These are phyloP conservation scores for Pangasius krempfi DNA, from an alignment of 2,797 vertebrate genomes.

Conservation along the genomic window DNA sequence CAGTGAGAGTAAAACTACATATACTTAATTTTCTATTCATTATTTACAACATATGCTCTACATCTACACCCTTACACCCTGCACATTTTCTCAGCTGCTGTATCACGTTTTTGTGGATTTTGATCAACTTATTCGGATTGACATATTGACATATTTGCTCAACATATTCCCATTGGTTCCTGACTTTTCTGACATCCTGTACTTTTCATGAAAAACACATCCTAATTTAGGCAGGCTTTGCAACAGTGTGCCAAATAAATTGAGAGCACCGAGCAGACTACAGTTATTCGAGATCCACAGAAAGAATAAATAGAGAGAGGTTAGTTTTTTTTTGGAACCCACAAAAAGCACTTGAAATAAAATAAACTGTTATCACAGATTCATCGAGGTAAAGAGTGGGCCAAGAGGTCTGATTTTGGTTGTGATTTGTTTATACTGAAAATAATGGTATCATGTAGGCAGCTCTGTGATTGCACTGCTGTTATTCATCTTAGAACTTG, in stretches of 20 bases:
- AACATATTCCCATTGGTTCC: neutral
- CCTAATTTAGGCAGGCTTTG: neutral
- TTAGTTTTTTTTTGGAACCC: neutral
- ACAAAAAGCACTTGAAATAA: neutral
- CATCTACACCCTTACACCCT: neutral
- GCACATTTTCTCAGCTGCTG: neutral
- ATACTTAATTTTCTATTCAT: neutral
- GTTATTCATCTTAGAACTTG: neutral
- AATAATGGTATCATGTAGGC: neutral
- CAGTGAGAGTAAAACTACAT: neutral
- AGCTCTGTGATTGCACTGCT: neutral
- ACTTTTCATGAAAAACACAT: no score
- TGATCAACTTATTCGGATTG: no score
- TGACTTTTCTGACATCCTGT: neutral
- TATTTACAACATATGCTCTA: neutral
- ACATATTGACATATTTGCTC: neutral
- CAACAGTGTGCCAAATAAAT: neutral
- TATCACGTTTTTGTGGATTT: neutral
- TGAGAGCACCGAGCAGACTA: neutral
- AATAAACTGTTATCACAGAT: neutral
- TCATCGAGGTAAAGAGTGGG: neutral
- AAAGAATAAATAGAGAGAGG: neutral
- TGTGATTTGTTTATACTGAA: constrained; percentile 10
- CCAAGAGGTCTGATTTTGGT: neutral
- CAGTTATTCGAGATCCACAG: neutral